A percentile compares a stretch with the other conserved stretches of the same genome.
Conservation (phyloP, 2,888 invertebrate genomes). For the Orthosia incerta region DNA sequence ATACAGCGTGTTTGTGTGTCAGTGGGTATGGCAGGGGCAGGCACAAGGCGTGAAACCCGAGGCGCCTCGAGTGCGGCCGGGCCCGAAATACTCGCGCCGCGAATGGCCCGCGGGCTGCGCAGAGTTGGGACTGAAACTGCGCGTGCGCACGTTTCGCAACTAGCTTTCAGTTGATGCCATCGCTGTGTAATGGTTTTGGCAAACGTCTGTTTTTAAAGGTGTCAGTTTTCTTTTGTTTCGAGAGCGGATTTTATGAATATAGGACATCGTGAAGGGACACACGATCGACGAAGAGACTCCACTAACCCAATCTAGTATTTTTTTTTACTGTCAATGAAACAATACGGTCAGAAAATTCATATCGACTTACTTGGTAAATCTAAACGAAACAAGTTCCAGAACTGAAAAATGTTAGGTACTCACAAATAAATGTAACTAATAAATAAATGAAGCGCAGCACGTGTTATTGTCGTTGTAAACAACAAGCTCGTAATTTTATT, state of each 20-base stretch:
- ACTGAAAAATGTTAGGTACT: not conserved
- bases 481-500: not conserved
- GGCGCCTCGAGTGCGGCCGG: constrained; percentile 63
- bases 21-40: constrained; percentile 51
- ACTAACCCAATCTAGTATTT: no score
- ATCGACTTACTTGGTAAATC: no score
- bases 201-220: not conserved
- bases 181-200: constrained; percentile 34
- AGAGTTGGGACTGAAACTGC: constrained; percentile 57
- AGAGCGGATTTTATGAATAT: not conserved
- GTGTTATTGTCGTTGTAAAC: not conserved
- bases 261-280: no score
- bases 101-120: constrained; percentile 69
- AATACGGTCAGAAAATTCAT: no score
- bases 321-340: no score
- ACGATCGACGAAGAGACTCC: no score
- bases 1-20: constrained; percentile 63
- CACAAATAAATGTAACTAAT: constrained; percentile 21
- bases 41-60: constrained; percentile 72
- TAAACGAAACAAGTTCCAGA: no score
- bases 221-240: not conserved
- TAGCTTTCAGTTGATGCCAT: constrained; percentile 59
- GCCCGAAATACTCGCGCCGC: constrained; percentile 76
- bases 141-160: constrained; percentile 78
- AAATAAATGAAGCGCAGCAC: not conserved